Conservation (phyloP, 2,888 invertebrate species). For the Drosophila pseudotalamancana region DNA sequence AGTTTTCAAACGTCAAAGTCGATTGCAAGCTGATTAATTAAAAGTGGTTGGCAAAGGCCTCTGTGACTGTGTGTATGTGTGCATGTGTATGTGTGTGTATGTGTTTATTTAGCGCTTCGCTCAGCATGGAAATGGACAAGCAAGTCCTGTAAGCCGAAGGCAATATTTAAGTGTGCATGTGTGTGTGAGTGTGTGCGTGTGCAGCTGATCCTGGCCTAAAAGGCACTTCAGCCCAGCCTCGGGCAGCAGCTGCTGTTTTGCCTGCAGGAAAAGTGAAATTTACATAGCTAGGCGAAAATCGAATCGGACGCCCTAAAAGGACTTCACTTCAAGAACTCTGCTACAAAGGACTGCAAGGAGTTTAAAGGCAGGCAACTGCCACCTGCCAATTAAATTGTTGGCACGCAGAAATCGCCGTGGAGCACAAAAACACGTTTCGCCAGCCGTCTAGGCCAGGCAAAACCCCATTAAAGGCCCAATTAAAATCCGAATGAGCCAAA, state of each 20-base stretch:
- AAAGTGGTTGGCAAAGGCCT: slow-evolving; percentile 47
- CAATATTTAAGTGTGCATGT: slow-evolving; percentile 38
- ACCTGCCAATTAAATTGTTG: slow-evolving; percentile 44
- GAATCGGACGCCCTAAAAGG: slow-evolving; percentile 45
- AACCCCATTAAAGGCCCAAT: slow-evolving; percentile 54
- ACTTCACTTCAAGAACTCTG: background rate
- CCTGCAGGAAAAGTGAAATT: slow-evolving; percentile 29
- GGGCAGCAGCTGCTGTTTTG: background rate
- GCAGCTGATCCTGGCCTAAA: slow-evolving; percentile 31
- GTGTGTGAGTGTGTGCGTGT: slow-evolving; percentile 20
- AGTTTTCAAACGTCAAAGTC: slow-evolving; percentile 65
- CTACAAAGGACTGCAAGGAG: slow-evolving; percentile 3
- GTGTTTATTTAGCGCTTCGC: slow-evolving; percentile 12
- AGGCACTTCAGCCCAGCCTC: slow-evolving; percentile 5
- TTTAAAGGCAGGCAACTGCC: slow-evolving; percentile 19
- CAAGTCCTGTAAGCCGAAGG: slow-evolving; percentile 50
- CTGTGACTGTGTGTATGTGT: background rate
- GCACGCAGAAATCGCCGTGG: slow-evolving; percentile 20
- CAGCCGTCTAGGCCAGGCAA: slow-evolving; percentile 23
- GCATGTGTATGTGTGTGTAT: background rate
- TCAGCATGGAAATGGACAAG: slow-evolving; percentile 8
- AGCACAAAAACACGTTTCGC: slow-evolving; percentile 28
- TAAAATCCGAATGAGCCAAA: slow-evolving; percentile 52
- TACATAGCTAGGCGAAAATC: slow-evolving; percentile 58
- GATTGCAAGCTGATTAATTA: slow-evolving; percentile 77